Conservation (phyloP, 2,797 vertebrate genomes). For the Pseudomugil tenellus region DNA sequence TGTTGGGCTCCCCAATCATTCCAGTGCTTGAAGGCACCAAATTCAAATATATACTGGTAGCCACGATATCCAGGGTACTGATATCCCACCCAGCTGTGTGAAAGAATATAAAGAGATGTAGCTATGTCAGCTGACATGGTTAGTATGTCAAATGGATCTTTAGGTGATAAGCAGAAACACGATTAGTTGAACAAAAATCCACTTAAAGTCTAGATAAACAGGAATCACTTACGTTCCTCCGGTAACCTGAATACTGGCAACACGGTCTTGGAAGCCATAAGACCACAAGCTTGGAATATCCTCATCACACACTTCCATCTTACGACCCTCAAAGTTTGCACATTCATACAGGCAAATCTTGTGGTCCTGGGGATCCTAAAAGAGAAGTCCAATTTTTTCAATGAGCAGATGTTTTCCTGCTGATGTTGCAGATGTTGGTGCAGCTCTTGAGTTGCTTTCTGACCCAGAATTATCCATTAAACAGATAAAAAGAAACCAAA, state of each 20-base stretch:
- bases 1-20: slow-evolving; percentile 87
- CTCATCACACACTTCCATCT: slow-evolving; percentile 90
- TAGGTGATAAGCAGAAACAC: neutral
- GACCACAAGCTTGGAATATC: slow-evolving; percentile 89
- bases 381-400: neutral
- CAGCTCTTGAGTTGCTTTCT: neutral
- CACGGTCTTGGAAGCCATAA: slow-evolving; percentile 87
- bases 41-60: slow-evolving; percentile 86
- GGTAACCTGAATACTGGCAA: slow-evolving; percentile 85
- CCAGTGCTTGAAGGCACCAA: slow-evolving; percentile 85
- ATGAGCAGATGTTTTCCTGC: neutral
- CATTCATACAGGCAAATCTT: slow-evolving; percentile 87
- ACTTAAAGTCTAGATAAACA: neutral
- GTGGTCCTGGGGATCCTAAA: slow-evolving; percentile 86
- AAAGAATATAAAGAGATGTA: neutral
- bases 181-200: neutral
- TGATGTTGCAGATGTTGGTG: neutral
- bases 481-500: neutral
- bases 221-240: slow-evolving; percentile 85
- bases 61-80: slow-evolving; percentile 90
- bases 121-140: neutral
- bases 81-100: slow-evolving; percentile 87
- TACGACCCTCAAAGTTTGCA: slow-evolving; percentile 87
- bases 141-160: neutral
- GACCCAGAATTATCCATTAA: slow-evolving; percentile 3